A percentile compares a stretch with the other conserved stretches of the same genome.
Conservation (phyloP, 2,113 vertebrate species). For the Amazona guildingii region DNA sequence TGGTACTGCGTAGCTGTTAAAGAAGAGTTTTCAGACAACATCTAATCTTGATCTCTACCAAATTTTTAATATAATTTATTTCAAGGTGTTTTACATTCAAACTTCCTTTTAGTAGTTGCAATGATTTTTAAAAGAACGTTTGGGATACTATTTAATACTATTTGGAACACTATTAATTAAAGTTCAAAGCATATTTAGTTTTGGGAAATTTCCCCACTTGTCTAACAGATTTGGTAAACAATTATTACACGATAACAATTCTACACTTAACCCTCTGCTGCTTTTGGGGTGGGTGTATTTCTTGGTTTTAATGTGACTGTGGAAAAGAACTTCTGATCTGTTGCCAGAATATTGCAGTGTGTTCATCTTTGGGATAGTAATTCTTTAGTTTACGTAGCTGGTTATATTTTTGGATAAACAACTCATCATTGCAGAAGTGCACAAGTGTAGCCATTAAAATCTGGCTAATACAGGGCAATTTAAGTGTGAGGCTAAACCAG, state of each 20-base stretch:
- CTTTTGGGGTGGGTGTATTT: not conserved
- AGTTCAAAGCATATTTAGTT: not conserved
- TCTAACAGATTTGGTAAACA: not conserved
- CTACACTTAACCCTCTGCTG: not conserved
- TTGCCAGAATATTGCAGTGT: not conserved
- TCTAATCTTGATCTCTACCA: not conserved
- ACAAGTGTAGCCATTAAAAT: not conserved
- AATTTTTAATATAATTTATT: not conserved
- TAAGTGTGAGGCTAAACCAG: not conserved
- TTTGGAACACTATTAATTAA: not conserved
- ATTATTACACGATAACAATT: not conserved
- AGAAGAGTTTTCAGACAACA: not conserved
- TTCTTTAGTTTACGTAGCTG: not conserved
- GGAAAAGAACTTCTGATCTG: not conserved
- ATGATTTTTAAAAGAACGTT: not conserved
- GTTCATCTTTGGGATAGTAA: not conserved
- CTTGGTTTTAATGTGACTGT: not conserved
- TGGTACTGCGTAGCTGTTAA: not conserved
- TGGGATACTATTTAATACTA: not conserved
- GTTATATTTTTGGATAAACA: not conserved
- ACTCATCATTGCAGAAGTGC: not conserved
- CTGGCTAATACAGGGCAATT: not conserved
- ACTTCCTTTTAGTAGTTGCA: not conserved
- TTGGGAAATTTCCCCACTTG: not conserved
- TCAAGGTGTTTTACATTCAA: not conserved